A percentile compares a stretch with the other conserved stretches of the same genome.
These are phyloP conservation scores for Calameuta idolon DNA, from an alignment of 2,888 invertebrate genomes.

Conservation along the genomic window DNA sequence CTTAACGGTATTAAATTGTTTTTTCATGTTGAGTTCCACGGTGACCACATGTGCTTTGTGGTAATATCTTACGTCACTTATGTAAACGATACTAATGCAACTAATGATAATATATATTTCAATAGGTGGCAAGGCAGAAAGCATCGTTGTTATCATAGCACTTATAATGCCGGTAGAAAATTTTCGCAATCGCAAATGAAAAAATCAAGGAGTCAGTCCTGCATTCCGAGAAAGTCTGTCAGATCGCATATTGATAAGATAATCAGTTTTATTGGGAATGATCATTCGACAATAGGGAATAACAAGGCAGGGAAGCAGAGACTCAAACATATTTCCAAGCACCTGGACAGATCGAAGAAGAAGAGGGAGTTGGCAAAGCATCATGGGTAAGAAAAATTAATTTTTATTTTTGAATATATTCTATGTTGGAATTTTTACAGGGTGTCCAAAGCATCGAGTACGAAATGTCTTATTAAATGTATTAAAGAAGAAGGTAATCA, in stretches of 20 bases:
- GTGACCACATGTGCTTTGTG: conserved; percentile 51
- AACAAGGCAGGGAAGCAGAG: conserved; percentile 20
- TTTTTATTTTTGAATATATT: background rate
- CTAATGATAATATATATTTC: background rate
- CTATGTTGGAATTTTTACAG: background rate
- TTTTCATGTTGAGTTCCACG: conserved; percentile 53
- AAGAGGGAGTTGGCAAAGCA: conserved; percentile 11
- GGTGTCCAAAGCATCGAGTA: background rate
- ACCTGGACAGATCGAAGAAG: conserved; percentile 14
- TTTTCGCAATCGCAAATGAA: conserved; percentile 16
- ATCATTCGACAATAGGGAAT: background rate
- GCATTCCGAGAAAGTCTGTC: conserved; percentile 6
- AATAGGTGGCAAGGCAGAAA: conserved; percentile 47
- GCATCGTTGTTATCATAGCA: conserved; percentile 32
- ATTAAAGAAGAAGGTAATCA: background rate
- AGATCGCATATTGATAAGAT: background rate
- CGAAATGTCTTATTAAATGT: background rate
- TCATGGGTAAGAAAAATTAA: conserved; percentile 11
- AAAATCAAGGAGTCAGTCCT: conserved; percentile 24
- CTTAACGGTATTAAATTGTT: conserved; percentile 49
- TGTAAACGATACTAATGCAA: background rate
- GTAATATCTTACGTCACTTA: conserved; percentile 28
- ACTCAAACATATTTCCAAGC: conserved; percentile 14
- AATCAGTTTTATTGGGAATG: background rate
- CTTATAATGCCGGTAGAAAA: background rate